Percentiles rank a stretch among this genome's conserved stretches.
Evolutionary conservation across 1,140 invertebrate species (phyloP).

Genomic region (Augochlora pura): DNA sequence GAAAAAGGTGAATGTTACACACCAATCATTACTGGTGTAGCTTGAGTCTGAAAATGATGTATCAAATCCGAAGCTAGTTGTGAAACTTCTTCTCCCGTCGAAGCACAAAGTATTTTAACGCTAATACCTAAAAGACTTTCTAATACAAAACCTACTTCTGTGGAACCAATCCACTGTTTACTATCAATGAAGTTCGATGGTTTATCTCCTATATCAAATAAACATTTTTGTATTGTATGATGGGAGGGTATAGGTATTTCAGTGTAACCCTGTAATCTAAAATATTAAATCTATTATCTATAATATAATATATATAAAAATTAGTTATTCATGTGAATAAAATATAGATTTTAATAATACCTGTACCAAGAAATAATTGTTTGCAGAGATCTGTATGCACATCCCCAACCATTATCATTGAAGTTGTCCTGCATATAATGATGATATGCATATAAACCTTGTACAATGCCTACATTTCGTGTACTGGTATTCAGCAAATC

Average conservation of each 20-base stretch:
- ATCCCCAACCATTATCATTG: conserved; percentile 99
- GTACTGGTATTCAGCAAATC: conserved; percentile 21
- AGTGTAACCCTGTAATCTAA: conserved; percentile 94
- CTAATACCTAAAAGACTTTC: conserved; percentile 90
- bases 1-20: conserved; percentile 57
- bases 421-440: conserved; percentile 98
- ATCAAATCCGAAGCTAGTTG: conserved; percentile 89
- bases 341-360: conserved; percentile 71
- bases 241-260: conserved; percentile 91
- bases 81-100: conserved; percentile 91
- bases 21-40: conserved; percentile 99
- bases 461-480: conserved; percentile 79
- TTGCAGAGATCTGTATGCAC: conserved; percentile 98
- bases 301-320: conserved; percentile 9
- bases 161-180: conserved; percentile 98
- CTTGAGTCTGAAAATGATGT: conserved; percentile 95
- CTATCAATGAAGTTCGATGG: conserved; percentile 92
- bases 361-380: conserved; percentile 98
- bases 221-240: conserved; percentile 93
- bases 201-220: conserved; percentile 98
- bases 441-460: conserved; percentile 95
- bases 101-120: conserved; percentile 92
- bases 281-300: conserved; percentile 38
- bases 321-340: neutral
- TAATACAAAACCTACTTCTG: conserved; percentile 96